A percentile compares a stretch with the other conserved stretches of the same genome.
Conservation (phyloP, 1,140 invertebrate genomes). For the Choristoneura fumiferana region DNA sequence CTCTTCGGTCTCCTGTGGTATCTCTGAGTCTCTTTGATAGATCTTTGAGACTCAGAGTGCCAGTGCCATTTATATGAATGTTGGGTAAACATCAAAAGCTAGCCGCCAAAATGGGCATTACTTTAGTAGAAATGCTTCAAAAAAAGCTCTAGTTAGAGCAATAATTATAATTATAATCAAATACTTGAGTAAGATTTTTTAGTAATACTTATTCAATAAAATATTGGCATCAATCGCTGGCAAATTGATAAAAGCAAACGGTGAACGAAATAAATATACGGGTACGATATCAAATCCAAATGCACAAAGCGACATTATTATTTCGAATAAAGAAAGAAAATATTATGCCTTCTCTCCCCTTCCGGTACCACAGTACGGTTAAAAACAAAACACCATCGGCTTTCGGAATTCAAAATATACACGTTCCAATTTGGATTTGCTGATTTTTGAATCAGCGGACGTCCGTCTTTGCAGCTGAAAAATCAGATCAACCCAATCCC, state of each 20-base stretch:
- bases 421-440: neutral
- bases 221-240: too few relatives aligned
- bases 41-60: too few relatives aligned
- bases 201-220: too few relatives aligned
- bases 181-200: too few relatives aligned
- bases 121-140: too few relatives aligned
- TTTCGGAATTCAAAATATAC: constrained; percentile 3
- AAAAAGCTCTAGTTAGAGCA: too few relatives aligned
- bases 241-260: neutral
- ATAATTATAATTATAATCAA: too few relatives aligned
- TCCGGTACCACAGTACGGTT: neutral
- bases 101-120: too few relatives aligned
- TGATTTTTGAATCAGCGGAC: neutral
- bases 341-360: neutral
- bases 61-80: too few relatives aligned
- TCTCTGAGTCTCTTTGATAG: too few relatives aligned
- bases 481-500: constrained; percentile 39
- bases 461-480: constrained; percentile 11
- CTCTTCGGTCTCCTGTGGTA: too few relatives aligned
- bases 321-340: constrained; percentile 1
- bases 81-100: too few relatives aligned
- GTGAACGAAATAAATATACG: constrained; percentile 1
- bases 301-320: constrained; percentile 6
- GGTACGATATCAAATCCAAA: neutral
- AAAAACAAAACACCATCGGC: constrained; percentile 3